Evolutionary conservation across 2,888 invertebrate genomes (phyloP).

Genomic region (Trichogramma dendrolimi): DNA sequence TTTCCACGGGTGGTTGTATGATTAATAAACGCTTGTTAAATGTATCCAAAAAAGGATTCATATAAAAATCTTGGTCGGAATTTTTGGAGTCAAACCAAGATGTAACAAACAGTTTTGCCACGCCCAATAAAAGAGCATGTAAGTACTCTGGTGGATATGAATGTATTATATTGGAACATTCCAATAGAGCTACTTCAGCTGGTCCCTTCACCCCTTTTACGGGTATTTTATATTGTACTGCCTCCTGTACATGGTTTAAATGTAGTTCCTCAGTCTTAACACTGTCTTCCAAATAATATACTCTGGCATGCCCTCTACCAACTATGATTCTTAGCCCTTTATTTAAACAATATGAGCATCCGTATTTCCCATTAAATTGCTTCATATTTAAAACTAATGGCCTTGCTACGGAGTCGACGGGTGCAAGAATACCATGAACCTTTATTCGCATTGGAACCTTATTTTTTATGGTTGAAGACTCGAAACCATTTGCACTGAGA

Average conservation of each 20-base stretch:
- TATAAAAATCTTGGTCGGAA: slow-evolving; percentile 7
- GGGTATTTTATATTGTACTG: neutral
- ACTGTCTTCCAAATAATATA: neutral
- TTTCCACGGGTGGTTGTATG: slow-evolving; percentile 18
- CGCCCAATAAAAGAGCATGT: slow-evolving; percentile 24
- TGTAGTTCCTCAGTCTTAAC: neutral
- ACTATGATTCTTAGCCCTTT: slow-evolving; percentile 13
- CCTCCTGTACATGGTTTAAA: slow-evolving; percentile 1
- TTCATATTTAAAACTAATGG: slow-evolving; percentile 14
- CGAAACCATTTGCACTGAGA: neutral
- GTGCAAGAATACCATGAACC: slow-evolving; percentile 9
- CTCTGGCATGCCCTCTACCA: slow-evolving; percentile 17
- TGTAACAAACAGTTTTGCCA: slow-evolving; percentile 18
- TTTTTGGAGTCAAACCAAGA: slow-evolving; percentile 16
- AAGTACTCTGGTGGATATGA: slow-evolving; percentile 28
- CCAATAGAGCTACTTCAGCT: slow-evolving; percentile 9
- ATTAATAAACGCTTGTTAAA: slow-evolving; percentile 13
- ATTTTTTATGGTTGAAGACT: neutral
- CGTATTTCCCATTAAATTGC: slow-evolving; percentile 24
- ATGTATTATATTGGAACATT: slow-evolving; percentile 23
- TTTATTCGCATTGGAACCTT: neutral
- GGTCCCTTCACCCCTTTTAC: slow-evolving; percentile 25
- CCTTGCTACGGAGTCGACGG: slow-evolving; percentile 21
- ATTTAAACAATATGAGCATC: slow-evolving; percentile 26
- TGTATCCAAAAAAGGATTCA: slow-evolving; percentile 11